Conservation (phyloP, 2,888 invertebrate genomes). For the Carpatolechia fugitivella region DNA sequence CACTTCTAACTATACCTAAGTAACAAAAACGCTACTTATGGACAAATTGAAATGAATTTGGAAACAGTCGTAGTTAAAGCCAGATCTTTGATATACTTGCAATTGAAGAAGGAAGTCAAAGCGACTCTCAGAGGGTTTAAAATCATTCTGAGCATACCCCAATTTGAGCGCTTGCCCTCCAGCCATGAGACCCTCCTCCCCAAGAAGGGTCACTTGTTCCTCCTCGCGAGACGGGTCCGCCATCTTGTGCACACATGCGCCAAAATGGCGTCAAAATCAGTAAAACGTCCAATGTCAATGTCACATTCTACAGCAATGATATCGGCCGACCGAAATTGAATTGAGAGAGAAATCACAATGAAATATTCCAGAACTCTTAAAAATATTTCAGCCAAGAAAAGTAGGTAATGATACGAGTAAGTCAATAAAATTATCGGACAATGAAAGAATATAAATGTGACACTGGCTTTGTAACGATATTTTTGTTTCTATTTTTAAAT, state of each 20-base stretch:
- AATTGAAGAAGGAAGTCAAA: constrained; percentile 51
- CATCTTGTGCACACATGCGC: constrained; percentile 89
- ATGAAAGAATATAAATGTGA: constrained; percentile 45
- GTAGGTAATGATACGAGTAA: background rate
- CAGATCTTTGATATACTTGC: background rate
- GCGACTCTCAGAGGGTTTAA: constrained; percentile 56
- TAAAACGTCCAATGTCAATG: constrained; percentile 85
- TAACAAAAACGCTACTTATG: background rate
- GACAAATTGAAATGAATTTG: background rate
- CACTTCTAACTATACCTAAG: constrained; percentile 22
- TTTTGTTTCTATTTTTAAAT: constrained; percentile 26
- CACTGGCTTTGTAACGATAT: constrained; percentile 53
- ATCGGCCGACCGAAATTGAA: too few species aligned
- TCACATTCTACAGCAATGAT: constrained; percentile 46
- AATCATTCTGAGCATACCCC: constrained; percentile 88
- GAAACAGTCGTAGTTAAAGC: background rate
- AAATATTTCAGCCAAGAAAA: too few species aligned
- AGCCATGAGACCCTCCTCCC: constrained; percentile 96
- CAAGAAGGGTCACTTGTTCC: constrained; percentile 96
- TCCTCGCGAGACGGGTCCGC: constrained; percentile 97
- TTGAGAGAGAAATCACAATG: too few species aligned
- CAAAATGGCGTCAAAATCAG: constrained; percentile 78
- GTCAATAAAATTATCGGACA: constrained; percentile 7
- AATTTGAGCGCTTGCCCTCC: constrained; percentile 98
- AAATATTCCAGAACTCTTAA: too few species aligned